Evolutionary conservation across 2,113 vertebrate genomes (phyloP), one percentile per base, ranked within the genome.

Genomic region (Notarius lentiginosus): DNA sequence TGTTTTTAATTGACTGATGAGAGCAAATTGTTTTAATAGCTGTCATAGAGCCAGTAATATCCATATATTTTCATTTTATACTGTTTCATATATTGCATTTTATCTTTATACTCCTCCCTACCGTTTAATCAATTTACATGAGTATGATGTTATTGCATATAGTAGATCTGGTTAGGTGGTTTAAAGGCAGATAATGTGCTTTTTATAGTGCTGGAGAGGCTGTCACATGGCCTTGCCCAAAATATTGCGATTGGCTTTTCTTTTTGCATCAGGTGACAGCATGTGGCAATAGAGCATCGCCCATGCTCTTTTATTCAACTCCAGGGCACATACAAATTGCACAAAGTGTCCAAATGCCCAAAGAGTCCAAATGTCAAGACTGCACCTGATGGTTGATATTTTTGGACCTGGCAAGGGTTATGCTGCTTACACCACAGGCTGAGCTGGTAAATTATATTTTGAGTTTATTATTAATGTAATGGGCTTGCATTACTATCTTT

Each of bases 211-310:
- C 60, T 92, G 66, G 70, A 72, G 86, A 90, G 83, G 58, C 7
- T 72, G 89, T 92, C 93, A 95, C 93, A 91, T 95, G 94, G 86
- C 61, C 87, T 82, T 11, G 76, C 87, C n/a, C 92, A 92, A 92
- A 89, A 85, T 92, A 91, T 92, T 86, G 89, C 93, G 91, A 94
- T 95, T 96, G 95, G 94, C 92, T 92, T 91, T 51, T 87, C 77
- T 66, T 83, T 82, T 91, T 90, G 90, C 91, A 91, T 93, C 91
- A 90, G 91, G 81, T 95, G 94, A 95, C 91, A 90, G 76, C 75
- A 89, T 91, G 51, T 68, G 86, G 88, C 65, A 86, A 83, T 56
- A 93, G 92, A 93, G 93, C 93, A 89, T 93, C 92, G 91, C 94
- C 93, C 92, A 85, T 87, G 92, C 90, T 94, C 91, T 95, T 84